Base-by-base conservation (phyloP, 2,797 vertebrate species). In the Phrynocephalus vlangalii region DNA sequence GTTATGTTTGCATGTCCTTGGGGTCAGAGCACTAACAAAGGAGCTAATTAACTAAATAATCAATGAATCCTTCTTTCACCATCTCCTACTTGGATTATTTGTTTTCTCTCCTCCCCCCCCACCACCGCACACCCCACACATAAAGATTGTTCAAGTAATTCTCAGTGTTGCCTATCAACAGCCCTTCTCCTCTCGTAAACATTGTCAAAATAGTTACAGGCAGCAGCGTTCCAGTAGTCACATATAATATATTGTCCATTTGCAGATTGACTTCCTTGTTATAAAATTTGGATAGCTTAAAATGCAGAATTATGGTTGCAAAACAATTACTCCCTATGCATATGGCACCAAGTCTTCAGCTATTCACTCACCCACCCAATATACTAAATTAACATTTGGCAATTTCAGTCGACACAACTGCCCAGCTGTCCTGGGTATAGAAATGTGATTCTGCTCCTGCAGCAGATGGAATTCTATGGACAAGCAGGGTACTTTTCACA, bases 401-500 rank as follows among this genome's bases (percentile, higher is more conserved):
- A 77, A 22, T 77, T 78, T 85, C 30, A 79, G 22, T 50, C 76
- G 22, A 56, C 30, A 86, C 67, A 6, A 10, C 76, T 70, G 76
- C 22, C 48, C 76, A 86, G 66, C 22, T 71, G n/a, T 79, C 76
- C 84, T 71, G 44, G 30, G n/a, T 56, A 71, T 52, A 79, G 84
- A 85, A 5, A 11, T 13, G 9, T 78, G 11, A 52, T 24, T n/a
- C 44, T 70, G 28, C 48, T 85, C 44, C n/a, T 78, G 48, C 22
- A 70, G 48, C 76, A 86, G 84, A 86, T 79, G 66, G 76, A 86
- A 71, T 15, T 79, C 50, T 86, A 24, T 79, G 48, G 70, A 13
- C n/a, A 79, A 70, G 76, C 50, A 22, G 38, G 48, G 48, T 56
- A 24, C 1, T 86, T 79, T 70, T 38, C 50, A 2, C 15, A 63